Percentiles rank a stretch among this genome's conserved stretches.
phyloP scores from a whole-genome alignment of 2,113 vertebrate species.

The Pardalotus punctatus region DNA sequence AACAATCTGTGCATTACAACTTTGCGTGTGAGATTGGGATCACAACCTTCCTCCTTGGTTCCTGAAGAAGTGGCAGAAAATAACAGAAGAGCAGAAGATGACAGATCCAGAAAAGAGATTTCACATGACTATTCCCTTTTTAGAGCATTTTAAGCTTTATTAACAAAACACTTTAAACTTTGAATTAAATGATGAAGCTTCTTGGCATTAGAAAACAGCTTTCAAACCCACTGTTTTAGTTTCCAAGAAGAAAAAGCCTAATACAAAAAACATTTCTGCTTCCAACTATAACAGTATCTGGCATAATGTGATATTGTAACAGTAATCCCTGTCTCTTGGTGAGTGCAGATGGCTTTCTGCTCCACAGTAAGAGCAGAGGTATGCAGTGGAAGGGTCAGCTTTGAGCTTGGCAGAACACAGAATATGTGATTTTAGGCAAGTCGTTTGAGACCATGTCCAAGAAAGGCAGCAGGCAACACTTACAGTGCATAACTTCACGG shows the following conservation, averaged over 20 bases:
- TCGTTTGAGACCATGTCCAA: fast-evolving
- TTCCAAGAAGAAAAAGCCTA: slow-evolving; percentile 41
- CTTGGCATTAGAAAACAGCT: background rate
- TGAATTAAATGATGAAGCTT: background rate
- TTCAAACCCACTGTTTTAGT: background rate
- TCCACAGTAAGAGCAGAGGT: background rate
- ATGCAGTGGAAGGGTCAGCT: slow-evolving; percentile 17
- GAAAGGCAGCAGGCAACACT: slow-evolving; percentile 2
- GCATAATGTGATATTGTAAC: background rate
- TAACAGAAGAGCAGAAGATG: background rate
- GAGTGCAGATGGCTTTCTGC: background rate
- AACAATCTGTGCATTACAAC: background rate
- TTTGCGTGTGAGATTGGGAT: background rate
- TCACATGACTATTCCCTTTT: background rate
- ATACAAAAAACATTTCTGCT: background rate
- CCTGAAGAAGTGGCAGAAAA: background rate
- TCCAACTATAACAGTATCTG: slow-evolving; percentile 28
- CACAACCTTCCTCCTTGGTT: background rate
- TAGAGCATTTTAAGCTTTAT: background rate
- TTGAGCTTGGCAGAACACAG: background rate
- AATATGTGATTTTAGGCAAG: slow-evolving; percentile 17
- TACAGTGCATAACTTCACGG: background rate
- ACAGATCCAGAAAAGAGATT: background rate
- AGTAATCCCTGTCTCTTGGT: background rate
- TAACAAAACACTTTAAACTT: slow-evolving; percentile 2